Evolutionary conservation across 2,888 invertebrate genomes (phyloP).

Genomic region (Acrocera orbiculus): DNA sequence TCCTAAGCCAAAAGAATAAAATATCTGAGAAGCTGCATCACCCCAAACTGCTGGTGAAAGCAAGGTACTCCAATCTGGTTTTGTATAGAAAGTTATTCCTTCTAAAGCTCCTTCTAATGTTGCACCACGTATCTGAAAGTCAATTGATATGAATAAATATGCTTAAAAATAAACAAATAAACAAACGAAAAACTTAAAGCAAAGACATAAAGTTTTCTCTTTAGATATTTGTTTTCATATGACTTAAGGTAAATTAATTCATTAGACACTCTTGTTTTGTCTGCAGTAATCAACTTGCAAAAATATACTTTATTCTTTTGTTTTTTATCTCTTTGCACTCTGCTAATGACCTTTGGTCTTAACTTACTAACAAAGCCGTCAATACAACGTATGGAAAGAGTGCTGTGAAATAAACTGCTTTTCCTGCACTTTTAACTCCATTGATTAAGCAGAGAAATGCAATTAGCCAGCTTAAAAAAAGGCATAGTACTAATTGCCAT

Average conservation of each 20-base stretch:
- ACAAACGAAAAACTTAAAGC: background rate
- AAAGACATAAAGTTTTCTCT: background rate
- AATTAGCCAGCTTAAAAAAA: conserved; percentile 61
- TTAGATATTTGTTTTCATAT: background rate
- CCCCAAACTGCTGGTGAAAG: conserved; percentile 55
- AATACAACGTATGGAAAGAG: conserved; percentile 54
- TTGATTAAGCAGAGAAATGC: conserved; percentile 77
- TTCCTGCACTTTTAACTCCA: conserved; percentile 80
- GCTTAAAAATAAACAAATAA: background rate
- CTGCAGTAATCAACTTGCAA: too few species aligned
- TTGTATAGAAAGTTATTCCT: conserved; percentile 55
- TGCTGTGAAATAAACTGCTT: conserved; percentile 60
- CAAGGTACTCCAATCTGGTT: conserved; percentile 51
- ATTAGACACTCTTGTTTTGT: too few species aligned
- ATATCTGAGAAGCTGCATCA: conserved; percentile 67
- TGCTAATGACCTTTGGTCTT: too few species aligned
- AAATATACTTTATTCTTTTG: background rate
- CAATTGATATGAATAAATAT: too few species aligned
- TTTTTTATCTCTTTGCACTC: background rate
- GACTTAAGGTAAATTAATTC: background rate
- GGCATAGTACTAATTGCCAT: conserved; percentile 66
- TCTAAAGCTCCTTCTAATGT: conserved; percentile 50
- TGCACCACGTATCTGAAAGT: conserved; percentile 42
- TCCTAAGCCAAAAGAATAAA: conserved; percentile 65
- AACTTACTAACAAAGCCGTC: conserved; percentile 36